These are phyloP conservation scores for Xiphias gladius DNA, from an alignment of 2,113 vertebrate species.

Conservation along the genomic window DNA sequence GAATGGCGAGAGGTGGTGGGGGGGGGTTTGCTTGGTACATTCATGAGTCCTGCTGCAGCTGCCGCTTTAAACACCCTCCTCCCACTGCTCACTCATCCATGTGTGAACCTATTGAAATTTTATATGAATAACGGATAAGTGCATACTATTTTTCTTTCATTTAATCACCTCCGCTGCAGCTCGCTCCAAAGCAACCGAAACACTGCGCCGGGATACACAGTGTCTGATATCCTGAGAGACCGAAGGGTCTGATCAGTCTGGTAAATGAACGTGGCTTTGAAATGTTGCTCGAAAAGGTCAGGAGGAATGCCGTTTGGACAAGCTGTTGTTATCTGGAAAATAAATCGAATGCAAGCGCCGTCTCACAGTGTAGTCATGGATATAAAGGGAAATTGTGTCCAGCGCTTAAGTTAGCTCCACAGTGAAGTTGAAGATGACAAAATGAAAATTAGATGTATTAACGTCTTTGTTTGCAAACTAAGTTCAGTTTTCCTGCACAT, in stretches of 20 bases:
- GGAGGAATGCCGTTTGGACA: background rate
- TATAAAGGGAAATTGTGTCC: no score
- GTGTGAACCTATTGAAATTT: constrained; percentile 18
- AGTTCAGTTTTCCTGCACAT: no score
- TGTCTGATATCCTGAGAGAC: background rate
- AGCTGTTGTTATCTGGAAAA: background rate
- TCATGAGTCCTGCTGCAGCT: constrained; percentile 74
- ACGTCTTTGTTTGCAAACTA: no score
- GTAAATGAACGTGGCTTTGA: background rate
- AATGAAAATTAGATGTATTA: background rate
- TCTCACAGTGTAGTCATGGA: background rate
- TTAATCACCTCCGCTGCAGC: background rate
- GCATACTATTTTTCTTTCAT: background rate
- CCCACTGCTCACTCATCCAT: constrained; percentile 7
- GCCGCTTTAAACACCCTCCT: constrained; percentile 37
- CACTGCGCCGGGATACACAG: background rate
- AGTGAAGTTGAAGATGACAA: background rate
- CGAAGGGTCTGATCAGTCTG: background rate
- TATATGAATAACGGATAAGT: background rate
- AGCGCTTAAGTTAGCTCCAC: no score
- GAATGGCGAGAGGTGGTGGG: constrained; percentile 73
- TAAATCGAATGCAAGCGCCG: background rate
- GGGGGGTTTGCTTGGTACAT: constrained; percentile 51
- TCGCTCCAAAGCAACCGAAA: no score
- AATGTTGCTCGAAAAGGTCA: background rate